Evolutionary conservation across 2,888 invertebrate species (phyloP).

Genomic region (Yponomeuta evonymella): DNA sequence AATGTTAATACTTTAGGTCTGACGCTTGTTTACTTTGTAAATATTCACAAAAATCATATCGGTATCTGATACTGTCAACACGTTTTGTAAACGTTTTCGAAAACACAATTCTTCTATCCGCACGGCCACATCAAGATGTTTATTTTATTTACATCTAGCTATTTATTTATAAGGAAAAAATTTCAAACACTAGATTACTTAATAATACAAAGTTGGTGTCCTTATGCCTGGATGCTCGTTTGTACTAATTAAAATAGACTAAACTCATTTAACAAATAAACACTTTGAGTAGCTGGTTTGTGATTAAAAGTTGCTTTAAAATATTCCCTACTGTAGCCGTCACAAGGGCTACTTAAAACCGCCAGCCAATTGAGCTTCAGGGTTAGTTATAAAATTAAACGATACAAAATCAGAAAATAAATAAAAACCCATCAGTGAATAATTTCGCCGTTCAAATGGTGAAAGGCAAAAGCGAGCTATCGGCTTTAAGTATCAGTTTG

Average conservation of each 20-base stretch:
- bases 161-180: conserved; percentile 14
- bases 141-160: conserved; percentile 9
- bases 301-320: neutral
- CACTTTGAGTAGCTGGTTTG: neutral
- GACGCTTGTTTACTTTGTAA: neutral
- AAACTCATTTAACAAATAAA: conserved; percentile 2
- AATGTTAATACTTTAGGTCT: neutral
- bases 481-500: too few relatives aligned
- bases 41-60: conserved; percentile 18
- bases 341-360: neutral
- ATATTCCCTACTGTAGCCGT: neutral
- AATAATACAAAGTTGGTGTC: conserved; percentile 2
- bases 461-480: too few relatives aligned
- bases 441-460: neutral
- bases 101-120: neutral
- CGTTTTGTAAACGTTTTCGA: neutral
- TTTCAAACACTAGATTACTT: conserved; percentile 9
- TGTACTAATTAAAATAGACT: neutral
- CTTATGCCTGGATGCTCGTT: conserved; percentile 7
- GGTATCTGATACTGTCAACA: neutral
- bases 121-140: neutral
- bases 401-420: neutral
- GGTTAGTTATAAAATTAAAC: neutral
- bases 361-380: neutral
- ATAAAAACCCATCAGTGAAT: neutral